phyloP scores from a whole-genome alignment of 2,797 vertebrate species.

The Lagodon rhomboides region DNA sequence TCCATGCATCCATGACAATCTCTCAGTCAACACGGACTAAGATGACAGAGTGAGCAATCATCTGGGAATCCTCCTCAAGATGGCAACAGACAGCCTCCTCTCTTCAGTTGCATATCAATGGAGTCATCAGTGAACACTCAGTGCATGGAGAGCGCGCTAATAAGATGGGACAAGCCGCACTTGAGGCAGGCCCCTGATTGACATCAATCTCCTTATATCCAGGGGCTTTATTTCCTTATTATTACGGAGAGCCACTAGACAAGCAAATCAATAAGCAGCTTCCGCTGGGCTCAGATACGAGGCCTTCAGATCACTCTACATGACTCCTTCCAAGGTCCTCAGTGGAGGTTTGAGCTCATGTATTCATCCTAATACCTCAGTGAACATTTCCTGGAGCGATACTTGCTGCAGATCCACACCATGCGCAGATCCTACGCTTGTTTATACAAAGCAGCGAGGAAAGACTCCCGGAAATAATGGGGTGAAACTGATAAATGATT shows the following conservation, averaged over 20 bases:
- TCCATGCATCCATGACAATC: slow-evolving; percentile 55
- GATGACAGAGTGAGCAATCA: slow-evolving; percentile 77
- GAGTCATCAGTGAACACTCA: slow-evolving; percentile 81
- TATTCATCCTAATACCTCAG: slow-evolving; percentile 52
- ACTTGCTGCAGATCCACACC: slow-evolving; percentile 18
- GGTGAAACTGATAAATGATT: slow-evolving; percentile 75
- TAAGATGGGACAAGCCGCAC: slow-evolving; percentile 80
- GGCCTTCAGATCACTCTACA: slow-evolving; percentile 59
- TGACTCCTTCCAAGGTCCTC: slow-evolving; percentile 56
- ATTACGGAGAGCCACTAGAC: slow-evolving; percentile 79
- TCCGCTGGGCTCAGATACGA: slow-evolving; percentile 69
- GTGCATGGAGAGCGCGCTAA: slow-evolving; percentile 78
- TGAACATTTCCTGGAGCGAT: slow-evolving; percentile 40
- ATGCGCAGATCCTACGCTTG: slow-evolving; percentile 32
- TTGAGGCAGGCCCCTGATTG: slow-evolving; percentile 79
- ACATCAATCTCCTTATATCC: slow-evolving; percentile 84
- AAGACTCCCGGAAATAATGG: slow-evolving; percentile 58
- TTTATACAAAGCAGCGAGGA: slow-evolving; percentile 38
- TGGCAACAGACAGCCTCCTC: slow-evolving; percentile 71
- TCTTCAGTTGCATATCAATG: slow-evolving; percentile 83
- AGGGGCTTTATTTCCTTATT: slow-evolving; percentile 83
- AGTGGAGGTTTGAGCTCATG: slow-evolving; percentile 40
- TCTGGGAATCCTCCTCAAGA: slow-evolving; percentile 75
- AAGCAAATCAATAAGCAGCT: slow-evolving; percentile 82
- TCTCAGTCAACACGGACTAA: slow-evolving; percentile 33